Evolutionary conservation across 2,797 vertebrate species (phyloP).

Genomic region (Rhabdomys pumilio): DNA sequence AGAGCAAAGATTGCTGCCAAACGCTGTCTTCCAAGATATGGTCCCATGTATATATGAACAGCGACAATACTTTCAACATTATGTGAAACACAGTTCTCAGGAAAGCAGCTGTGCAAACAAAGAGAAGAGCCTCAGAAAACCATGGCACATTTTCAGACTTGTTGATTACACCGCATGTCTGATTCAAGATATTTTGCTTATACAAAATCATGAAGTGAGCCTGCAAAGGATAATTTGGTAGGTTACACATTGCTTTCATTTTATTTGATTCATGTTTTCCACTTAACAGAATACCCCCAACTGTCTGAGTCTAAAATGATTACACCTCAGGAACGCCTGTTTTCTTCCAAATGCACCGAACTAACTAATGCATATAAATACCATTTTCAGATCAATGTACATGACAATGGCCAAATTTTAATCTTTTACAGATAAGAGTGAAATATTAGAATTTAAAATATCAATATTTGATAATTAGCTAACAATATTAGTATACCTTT

Average conservation of each 20-base stretch:
- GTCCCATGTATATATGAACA: slow-evolving; percentile 86
- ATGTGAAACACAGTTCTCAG: slow-evolving; percentile 86
- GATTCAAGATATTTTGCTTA: slow-evolving; percentile 84
- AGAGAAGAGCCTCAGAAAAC: slow-evolving; percentile 85
- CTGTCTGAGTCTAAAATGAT: slow-evolving; percentile 69
- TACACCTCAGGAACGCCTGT: slow-evolving; percentile 71
- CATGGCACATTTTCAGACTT: slow-evolving; percentile 85
- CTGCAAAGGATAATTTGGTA: slow-evolving; percentile 84
- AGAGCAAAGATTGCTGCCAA: slow-evolving; percentile 78
- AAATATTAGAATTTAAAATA: slow-evolving; percentile 71
- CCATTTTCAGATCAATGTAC: slow-evolving; percentile 61
- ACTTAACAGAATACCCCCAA: slow-evolving; percentile 71
- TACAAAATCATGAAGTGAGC: slow-evolving; percentile 82
- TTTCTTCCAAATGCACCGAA: slow-evolving; percentile 78
- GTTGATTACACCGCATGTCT: slow-evolving; percentile 86
- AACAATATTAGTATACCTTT: slow-evolving; percentile 38
- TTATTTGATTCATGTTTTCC: slow-evolving; percentile 80
- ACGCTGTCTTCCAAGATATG: slow-evolving; percentile 81
- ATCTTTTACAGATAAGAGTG: slow-evolving; percentile 67
- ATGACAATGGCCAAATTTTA: slow-evolving; percentile 51
- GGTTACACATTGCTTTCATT: slow-evolving; percentile 82
- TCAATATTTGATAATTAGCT: slow-evolving; percentile 40
- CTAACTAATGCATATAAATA: slow-evolving; percentile 41
- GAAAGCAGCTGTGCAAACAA: slow-evolving; percentile 91
- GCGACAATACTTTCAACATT: slow-evolving; percentile 86